These are phyloP conservation scores for Leuctra nigra DNA, from an alignment of 2,888 invertebrate genomes.

Conservation along the genomic window DNA sequence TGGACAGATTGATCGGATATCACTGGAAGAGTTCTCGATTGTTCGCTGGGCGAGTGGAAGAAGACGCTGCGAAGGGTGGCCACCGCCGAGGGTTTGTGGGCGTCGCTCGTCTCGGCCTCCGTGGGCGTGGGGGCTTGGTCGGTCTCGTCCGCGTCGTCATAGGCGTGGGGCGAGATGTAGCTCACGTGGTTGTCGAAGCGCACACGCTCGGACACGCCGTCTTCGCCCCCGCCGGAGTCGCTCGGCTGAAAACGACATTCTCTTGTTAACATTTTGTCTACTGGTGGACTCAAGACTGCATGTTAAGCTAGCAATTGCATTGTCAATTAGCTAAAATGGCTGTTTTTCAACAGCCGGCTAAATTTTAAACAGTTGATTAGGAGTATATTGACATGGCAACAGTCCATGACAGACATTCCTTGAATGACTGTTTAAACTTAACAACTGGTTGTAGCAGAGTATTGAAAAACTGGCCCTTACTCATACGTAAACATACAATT, in stretches of 20 bases:
- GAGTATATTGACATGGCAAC: too few species aligned
- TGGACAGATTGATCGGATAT: conserved; percentile 23
- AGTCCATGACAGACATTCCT: too few species aligned
- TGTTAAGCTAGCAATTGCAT: not conserved
- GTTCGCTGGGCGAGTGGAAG: conserved; percentile 40
- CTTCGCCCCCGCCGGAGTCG: conserved; percentile 41
- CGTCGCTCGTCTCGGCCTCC: not conserved
- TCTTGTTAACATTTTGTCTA: too few species aligned
- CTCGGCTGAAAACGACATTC: conserved; percentile 26
- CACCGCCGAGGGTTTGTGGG: conserved; percentile 39
- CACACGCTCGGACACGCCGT: conserved; percentile 54
- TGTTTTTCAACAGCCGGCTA: too few species aligned
- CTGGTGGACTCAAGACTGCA: not conserved
- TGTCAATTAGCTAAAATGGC: too few species aligned
- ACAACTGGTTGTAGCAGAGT: too few species aligned
- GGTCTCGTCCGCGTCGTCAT: not conserved
- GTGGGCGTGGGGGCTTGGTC: not conserved
- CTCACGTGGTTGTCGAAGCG: conserved; percentile 59
- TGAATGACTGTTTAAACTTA: too few species aligned
- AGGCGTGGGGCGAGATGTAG: conserved; percentile 40
- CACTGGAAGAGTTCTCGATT: conserved; percentile 21
- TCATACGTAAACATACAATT: too few species aligned
- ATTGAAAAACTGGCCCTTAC: too few species aligned
- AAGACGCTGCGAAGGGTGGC: conserved; percentile 47
- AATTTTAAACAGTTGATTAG: too few species aligned